Conservation (phyloP, 2,888 invertebrate genomes). For the Gonocerus acuteangulatus region DNA sequence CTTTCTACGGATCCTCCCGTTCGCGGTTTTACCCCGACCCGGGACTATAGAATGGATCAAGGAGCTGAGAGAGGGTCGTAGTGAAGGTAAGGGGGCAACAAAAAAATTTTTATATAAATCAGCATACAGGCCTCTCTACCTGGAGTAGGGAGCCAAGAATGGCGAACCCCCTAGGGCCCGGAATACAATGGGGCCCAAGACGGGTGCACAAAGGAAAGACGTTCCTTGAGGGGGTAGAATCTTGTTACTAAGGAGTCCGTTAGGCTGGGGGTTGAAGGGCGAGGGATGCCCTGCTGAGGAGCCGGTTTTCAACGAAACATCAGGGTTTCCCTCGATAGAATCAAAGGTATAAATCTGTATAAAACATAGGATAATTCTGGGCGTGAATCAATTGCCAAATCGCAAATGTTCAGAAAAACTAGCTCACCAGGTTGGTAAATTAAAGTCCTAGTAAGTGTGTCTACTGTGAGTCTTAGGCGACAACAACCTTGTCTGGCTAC, state of each 20-base stretch:
- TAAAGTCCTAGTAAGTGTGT: no score
- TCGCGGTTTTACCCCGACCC: no score
- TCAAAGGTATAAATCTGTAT: no score
- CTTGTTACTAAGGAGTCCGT: conserved; percentile 27
- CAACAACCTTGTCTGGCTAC: no score
- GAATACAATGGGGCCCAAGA: background rate
- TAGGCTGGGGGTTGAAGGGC: background rate
- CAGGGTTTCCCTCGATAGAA: no score
- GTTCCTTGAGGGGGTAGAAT: conserved; percentile 8
- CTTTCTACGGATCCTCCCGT: background rate
- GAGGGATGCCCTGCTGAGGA: background rate
- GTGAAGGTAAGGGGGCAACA: background rate
- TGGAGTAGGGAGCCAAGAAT: background rate
- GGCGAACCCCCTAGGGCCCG: background rate
- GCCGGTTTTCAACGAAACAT: no score
- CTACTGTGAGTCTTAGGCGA: no score
- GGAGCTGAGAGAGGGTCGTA: background rate
- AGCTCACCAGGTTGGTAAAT: no score
- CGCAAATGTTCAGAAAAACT: no score
- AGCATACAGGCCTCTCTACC: conserved; percentile 16
- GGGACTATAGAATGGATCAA: no score
- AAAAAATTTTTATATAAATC: conserved; percentile 27
- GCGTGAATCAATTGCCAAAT: no score
- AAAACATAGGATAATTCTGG: no score
- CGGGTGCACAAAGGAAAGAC: background rate